phyloP scores from a whole-genome alignment of 1,140 invertebrate species.

The Pseudomyrmex flavicornis region DNA sequence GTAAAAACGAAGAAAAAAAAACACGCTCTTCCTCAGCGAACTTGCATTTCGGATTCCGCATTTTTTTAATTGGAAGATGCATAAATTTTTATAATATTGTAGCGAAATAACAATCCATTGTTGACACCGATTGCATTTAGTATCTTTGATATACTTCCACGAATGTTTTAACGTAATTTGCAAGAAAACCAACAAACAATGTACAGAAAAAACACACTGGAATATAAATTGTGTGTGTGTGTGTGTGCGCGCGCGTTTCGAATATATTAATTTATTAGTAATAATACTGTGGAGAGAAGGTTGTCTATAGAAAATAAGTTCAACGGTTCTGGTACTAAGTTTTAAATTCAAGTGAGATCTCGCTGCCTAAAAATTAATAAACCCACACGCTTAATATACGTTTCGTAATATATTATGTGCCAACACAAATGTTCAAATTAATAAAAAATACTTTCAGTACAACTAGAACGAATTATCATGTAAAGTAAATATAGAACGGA shows the following conservation, averaged over 20 bases:
- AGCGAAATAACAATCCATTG: slow-evolving; percentile 19
- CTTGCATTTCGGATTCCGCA: slow-evolving; percentile 10
- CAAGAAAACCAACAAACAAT: background rate
- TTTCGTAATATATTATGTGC: slow-evolving; percentile 38
- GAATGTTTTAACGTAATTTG: slow-evolving; percentile 23
- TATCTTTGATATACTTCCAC: background rate
- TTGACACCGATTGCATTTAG: slow-evolving; percentile 2
- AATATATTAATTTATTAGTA: slow-evolving; percentile 38
- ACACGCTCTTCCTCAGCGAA: slow-evolving; percentile 39
- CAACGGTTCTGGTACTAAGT: too few relatives aligned
- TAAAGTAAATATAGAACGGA: background rate
- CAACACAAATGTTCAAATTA: slow-evolving; percentile 33
- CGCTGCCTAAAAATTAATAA: slow-evolving; percentile 46
- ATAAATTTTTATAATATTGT: slow-evolving; percentile 38
- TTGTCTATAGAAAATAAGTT: background rate
- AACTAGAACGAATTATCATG: background rate
- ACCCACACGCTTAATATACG: background rate
- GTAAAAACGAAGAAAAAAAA: slow-evolving; percentile 21
- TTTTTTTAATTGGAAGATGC: slow-evolving; percentile 1
- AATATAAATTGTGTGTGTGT: background rate
- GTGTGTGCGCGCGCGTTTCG: background rate
- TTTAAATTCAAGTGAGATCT: too few relatives aligned
- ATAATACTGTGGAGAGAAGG: background rate
- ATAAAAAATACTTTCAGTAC: slow-evolving; percentile 33
- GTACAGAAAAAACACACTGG: background rate